Evolutionary conservation across 2,888 invertebrate species (phyloP).

Genomic region (Eupithecia exiguata): DNA sequence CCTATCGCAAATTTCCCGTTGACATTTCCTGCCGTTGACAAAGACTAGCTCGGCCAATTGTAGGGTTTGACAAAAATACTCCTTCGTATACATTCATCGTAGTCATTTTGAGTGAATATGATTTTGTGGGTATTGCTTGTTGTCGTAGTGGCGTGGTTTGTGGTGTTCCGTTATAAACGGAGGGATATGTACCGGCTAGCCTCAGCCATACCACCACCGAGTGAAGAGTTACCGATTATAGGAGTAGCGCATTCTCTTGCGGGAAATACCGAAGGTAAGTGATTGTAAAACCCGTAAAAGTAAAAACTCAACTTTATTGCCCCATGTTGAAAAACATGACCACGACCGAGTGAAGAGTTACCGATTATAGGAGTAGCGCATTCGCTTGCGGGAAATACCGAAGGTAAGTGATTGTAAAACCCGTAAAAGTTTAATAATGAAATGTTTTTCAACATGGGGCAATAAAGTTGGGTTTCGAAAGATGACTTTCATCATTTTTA

Average conservation of each 20-base stretch:
- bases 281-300: neutral
- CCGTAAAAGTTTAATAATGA: neutral
- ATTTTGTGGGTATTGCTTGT: conserved; percentile 57
- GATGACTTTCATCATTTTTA: no score
- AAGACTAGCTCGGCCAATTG: conserved; percentile 31
- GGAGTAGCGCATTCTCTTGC: conserved; percentile 61
- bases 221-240: conserved; percentile 57
- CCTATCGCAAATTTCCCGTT: conserved; percentile 2
- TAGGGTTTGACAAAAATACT: conserved; percentile 3
- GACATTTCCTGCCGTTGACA: conserved; percentile 24
- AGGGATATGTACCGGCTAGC: conserved; percentile 66
- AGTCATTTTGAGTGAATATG: conserved; percentile 49
- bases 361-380: conserved; percentile 68
- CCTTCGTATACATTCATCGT: neutral
- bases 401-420: conserved; percentile 54
- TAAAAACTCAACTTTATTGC: no score
- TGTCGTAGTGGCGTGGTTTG: conserved; percentile 52
- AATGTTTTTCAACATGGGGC: no score
- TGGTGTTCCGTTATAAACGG: conserved; percentile 58
- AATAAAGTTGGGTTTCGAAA: no score
- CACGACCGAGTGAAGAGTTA: conserved; percentile 46
- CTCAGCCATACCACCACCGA: conserved; percentile 48
- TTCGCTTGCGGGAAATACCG: conserved; percentile 58
- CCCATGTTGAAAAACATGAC: no score
- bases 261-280: conserved; percentile 66